Evolutionary conservation across 2,113 vertebrate species (phyloP).

Genomic region (Oreochromis tanganicae): DNA sequence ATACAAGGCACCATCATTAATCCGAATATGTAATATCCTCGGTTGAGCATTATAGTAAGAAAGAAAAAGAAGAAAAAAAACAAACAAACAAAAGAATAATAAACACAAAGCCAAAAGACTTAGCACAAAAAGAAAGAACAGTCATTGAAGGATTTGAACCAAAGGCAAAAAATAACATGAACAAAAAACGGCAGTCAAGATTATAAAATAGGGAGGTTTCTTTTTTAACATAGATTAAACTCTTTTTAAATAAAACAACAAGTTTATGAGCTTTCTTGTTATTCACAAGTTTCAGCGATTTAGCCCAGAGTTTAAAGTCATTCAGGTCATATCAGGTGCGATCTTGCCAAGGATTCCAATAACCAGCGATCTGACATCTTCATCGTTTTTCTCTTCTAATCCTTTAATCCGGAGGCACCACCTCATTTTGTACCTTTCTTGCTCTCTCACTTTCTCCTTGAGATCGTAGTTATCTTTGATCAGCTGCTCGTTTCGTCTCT

Average conservation of each 20-base stretch:
- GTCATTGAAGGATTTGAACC: background rate
- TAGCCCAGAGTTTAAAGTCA: no score
- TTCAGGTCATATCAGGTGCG: background rate
- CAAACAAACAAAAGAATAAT: background rate
- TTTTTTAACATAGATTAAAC: background rate
- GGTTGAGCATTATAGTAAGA: background rate
- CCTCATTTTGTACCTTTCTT: no score
- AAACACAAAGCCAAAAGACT: background rate
- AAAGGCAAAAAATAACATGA: background rate
- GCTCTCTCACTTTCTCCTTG: no score
- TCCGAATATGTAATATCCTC: background rate
- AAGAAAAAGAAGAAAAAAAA: background rate
- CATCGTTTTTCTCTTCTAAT: background rate
- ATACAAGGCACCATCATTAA: background rate
- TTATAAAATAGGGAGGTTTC: background rate
- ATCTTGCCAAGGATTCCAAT: background rate
- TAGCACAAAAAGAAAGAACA: background rate
- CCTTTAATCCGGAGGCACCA: no score
- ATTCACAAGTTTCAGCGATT: background rate
- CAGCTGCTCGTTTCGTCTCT: no score
- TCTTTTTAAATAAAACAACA: fast-evolving
- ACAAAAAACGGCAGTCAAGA: fast-evolving
- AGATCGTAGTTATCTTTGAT: no score
- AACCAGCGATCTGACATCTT: no score
- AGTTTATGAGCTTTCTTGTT: background rate